Conservation (phyloP, 2,797 vertebrate genomes). For the Pelochelys cantorii region DNA sequence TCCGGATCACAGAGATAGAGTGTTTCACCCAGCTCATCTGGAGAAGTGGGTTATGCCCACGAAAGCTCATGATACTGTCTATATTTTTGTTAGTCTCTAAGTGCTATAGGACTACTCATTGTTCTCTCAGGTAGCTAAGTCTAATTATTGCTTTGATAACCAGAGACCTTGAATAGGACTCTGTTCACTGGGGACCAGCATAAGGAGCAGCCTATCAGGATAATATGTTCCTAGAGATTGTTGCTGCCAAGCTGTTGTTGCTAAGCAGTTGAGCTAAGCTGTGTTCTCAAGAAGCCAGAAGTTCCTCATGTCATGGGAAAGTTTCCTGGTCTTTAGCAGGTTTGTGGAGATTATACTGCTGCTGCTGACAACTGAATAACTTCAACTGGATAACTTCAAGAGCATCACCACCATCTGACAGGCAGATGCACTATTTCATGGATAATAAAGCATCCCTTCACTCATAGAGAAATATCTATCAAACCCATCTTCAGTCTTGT, state of each 20-base stretch:
- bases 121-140: not conserved
- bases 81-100: too few relatives aligned
- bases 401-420: slow-evolving; percentile 44
- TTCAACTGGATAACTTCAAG: slow-evolving; percentile 49
- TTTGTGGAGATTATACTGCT: slow-evolving; percentile 39
- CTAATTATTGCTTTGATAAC: not conserved
- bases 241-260: not conserved
- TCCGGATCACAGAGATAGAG: not conserved
- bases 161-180: not conserved
- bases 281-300: not conserved
- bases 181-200: not conserved
- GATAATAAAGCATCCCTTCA: not conserved
- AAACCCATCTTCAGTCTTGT: slow-evolving; percentile 18
- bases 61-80: too few relatives aligned
- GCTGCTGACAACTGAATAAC: not conserved
- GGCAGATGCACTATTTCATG: slow-evolving; percentile 31
- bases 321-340: slow-evolving; percentile 9
- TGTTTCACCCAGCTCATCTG: not conserved
- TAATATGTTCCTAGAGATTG: not conserved
- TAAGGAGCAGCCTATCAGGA: not conserved
- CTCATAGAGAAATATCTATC: slow-evolving; percentile 8
- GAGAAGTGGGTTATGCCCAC: too few relatives aligned
- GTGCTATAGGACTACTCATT: too few relatives aligned
- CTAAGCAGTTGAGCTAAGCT: not conserved
- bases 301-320: slow-evolving; percentile 25